These are phyloP conservation scores for Trialeurodes vaporariorum DNA, from an alignment of 1,140 invertebrate species.

Conservation along the genomic window DNA sequence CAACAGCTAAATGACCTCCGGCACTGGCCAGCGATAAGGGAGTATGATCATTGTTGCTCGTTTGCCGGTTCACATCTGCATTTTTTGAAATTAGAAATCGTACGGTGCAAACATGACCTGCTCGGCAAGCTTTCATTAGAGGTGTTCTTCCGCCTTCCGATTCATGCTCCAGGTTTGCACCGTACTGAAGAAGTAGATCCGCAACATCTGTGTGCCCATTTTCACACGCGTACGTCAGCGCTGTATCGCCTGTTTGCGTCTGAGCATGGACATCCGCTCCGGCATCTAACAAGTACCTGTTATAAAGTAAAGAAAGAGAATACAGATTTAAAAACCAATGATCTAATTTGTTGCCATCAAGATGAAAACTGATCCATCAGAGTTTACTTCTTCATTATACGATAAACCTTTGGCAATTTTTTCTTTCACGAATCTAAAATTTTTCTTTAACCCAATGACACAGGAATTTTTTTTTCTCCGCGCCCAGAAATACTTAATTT, in stretches of 20 bases:
- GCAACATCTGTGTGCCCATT: constrained; percentile 92
- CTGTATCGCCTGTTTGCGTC: constrained; percentile 91
- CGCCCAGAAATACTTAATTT: no score
- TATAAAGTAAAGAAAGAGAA: constrained; percentile 13
- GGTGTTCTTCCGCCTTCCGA: constrained; percentile 91
- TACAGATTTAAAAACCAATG: neutral
- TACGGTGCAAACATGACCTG: constrained; percentile 96
- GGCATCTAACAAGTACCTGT: constrained; percentile 60
- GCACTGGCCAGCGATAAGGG: constrained; percentile 94
- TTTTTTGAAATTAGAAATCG: constrained; percentile 89
- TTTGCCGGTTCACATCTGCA: constrained; percentile 87
- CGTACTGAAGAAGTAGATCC: constrained; percentile 72
- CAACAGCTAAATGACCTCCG: constrained; percentile 84
- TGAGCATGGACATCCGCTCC: constrained; percentile 85
- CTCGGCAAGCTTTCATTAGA: constrained; percentile 96
- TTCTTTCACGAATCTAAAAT: no score
- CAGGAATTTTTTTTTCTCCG: no score
- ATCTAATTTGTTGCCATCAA: neutral
- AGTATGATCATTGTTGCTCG: constrained; percentile 96
- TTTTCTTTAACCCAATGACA: no score
- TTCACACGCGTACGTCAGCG: constrained; percentile 94
- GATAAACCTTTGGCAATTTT: no score
- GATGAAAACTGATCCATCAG: neutral
- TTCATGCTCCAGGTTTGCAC: constrained; percentile 86
- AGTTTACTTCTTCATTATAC: no score